Percentiles rank a stretch among this genome's conserved stretches.
These are phyloP conservation scores for Hyla sarda DNA, from an alignment of 2,113 vertebrate genomes.

Conservation along the genomic window DNA sequence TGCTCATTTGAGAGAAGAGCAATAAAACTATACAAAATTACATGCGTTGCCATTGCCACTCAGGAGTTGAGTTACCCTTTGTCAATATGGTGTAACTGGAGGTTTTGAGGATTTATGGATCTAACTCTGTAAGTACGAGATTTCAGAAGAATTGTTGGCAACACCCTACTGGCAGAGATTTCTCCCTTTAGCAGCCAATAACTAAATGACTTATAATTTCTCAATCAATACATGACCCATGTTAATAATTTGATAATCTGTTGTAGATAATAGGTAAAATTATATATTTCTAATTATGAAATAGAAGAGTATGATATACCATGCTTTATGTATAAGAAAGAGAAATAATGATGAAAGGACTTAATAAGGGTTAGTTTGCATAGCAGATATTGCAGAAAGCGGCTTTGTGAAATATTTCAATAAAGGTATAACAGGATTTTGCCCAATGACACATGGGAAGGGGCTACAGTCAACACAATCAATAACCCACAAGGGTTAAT, in stretches of 20 bases:
- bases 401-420: too few species aligned
- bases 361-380: neutral
- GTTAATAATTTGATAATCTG: neutral
- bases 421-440: too few species aligned
- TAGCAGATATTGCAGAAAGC: neutral
- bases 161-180: neutral
- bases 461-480: too few species aligned
- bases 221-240: neutral
- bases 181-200: neutral
- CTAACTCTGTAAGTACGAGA: neutral
- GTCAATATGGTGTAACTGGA: neutral
- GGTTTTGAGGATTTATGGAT: neutral
- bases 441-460: too few species aligned
- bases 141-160: neutral
- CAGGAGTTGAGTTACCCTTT: constrained; percentile 47
- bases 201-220: neutral
- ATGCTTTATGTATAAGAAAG: neutral
- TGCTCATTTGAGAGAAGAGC: constrained; percentile 42
- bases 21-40: constrained; percentile 38
- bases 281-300: neutral
- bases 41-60: constrained; percentile 8
- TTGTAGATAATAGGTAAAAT: neutral
- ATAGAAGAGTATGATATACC: neutral
- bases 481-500: too few species aligned
- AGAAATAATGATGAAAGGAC: neutral